Percentiles rank a stretch among this genome's conserved stretches.
Evolutionary conservation across 2,113 vertebrate genomes (phyloP).

Genomic region (Vidua chalybeata): DNA sequence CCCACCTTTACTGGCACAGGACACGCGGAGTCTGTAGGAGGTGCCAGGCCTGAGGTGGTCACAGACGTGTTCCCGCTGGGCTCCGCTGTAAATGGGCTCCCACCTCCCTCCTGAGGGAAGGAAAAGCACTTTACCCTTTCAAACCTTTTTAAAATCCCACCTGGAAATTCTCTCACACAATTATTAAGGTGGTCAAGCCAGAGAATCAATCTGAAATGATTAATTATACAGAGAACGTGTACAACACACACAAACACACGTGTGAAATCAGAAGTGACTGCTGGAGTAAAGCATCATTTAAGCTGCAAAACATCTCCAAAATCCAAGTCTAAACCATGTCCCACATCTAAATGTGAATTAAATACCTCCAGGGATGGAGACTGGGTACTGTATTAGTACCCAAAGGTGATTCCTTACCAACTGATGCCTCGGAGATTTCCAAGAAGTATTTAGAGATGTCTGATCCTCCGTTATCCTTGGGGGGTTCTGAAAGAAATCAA

Average conservation of each 20-base stretch:
- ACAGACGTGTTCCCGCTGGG: constrained; percentile 72
- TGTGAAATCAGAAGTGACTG: not conserved
- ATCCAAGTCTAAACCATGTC: not conserved
- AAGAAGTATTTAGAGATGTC: constrained; percentile 74
- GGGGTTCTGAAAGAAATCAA: constrained; percentile 71
- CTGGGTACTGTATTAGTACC: not conserved
- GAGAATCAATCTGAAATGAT: not conserved
- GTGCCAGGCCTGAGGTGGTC: constrained; percentile 75
- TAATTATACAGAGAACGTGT: not conserved
- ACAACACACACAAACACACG: fast-evolving
- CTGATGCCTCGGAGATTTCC: constrained; percentile 71
- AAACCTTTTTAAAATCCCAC: not conserved
- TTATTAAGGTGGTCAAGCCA: too few species aligned
- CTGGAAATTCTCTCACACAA: not conserved
- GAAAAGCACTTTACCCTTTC: not conserved
- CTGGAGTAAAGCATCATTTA: not conserved
- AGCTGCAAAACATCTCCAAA: not conserved
- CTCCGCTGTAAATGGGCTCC: constrained; percentile 73
- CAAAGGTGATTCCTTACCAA: constrained; percentile 56
- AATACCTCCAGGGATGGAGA: not conserved
- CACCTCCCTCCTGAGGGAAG: constrained; percentile 70
- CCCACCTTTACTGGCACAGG: constrained; percentile 71
- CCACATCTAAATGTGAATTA: not conserved
- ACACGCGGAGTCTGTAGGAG: constrained; percentile 75
- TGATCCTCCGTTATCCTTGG: constrained; percentile 78